Conservation (phyloP, 2,888 invertebrate genomes). For the Temnothorax ravouxi region DNA sequence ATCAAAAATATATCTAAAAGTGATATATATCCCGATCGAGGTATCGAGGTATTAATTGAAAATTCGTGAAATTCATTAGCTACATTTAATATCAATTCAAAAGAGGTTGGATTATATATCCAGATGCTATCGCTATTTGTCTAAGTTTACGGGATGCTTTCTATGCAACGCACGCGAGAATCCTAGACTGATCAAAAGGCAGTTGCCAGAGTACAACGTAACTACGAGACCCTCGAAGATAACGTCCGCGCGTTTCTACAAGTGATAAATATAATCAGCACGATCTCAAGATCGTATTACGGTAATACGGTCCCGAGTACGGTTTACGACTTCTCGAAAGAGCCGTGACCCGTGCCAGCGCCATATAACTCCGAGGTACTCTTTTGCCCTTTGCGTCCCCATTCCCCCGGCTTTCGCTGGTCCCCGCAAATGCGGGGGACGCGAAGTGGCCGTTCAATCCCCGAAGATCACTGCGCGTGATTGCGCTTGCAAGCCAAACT, state of each 20-base stretch:
- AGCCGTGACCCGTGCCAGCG: constrained; percentile 54
- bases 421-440: constrained; percentile 32
- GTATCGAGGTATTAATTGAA: background rate
- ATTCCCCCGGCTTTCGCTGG: constrained; percentile 27
- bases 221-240: constrained; percentile 8
- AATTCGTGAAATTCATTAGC: background rate
- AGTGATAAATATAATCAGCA: constrained; percentile 60
- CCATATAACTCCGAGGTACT: constrained; percentile 58
- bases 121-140: background rate
- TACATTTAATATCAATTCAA: background rate
- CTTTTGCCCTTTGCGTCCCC: constrained; percentile 45
- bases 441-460: constrained; percentile 70
- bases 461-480: constrained; percentile 66
- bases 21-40: background rate
- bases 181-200: constrained; percentile 31
- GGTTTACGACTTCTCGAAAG: constrained; percentile 59
- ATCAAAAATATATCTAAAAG: background rate
- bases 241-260: constrained; percentile 55
- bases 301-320: constrained; percentile 53
- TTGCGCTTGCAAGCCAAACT: constrained; percentile 69
- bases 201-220: constrained; percentile 19
- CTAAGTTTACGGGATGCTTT: constrained; percentile 1
- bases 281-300: constrained; percentile 57
- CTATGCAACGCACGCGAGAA: background rate
- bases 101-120: background rate